Evolutionary conservation across 2,888 invertebrate genomes (phyloP), one percentile per base, ranked within the genome.

Genomic region (Elegia similella): DNA sequence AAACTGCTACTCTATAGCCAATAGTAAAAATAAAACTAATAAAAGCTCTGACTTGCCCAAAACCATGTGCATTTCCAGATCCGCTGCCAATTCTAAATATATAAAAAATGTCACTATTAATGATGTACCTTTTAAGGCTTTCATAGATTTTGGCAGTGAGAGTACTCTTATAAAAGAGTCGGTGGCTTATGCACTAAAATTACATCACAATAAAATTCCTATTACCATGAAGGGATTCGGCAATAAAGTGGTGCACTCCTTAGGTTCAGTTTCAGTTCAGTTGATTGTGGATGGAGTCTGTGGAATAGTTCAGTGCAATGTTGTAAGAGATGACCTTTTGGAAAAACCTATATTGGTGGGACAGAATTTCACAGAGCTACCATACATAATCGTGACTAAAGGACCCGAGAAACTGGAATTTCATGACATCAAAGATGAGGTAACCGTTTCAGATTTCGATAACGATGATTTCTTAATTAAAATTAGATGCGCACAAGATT

Each of bases 331-430:
- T 17, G n/a, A 15, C 0, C 44, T 52, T 2, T 32, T 57, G 7
- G 57, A 57, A 6, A 53, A 23, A 15, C 55, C 57, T 0, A 55
- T 59, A 42, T 29, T 59, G 7, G 52, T 57, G 1, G 59, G 59
- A 0, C 59, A 59, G 32, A 38, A 54, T 16, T 59, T 29, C 23
- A 34, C 59, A 0, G 59, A 59, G 30, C 59, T 46, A 42, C 57
- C 52, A 8, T 57, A 59, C 8, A 32, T 59, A 0, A 12, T 55
- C 0, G 55, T 59, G 5, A 34, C 30, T 16, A 57, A 57, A 12
- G 55, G 55, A 12, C 16, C 50, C 0, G 6, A 16, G 5, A 52
- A 52, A 3, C 8, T 57, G 5, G 32, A 55, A 10, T 59, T 59
- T 10, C 34, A 34, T 6, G 34, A 34, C 10, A 10, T 34, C 34